Evolutionary conservation across 2,113 vertebrate species (phyloP), one percentile per base, ranked within the genome.

Genomic region (Maccullochella peelii): DNA sequence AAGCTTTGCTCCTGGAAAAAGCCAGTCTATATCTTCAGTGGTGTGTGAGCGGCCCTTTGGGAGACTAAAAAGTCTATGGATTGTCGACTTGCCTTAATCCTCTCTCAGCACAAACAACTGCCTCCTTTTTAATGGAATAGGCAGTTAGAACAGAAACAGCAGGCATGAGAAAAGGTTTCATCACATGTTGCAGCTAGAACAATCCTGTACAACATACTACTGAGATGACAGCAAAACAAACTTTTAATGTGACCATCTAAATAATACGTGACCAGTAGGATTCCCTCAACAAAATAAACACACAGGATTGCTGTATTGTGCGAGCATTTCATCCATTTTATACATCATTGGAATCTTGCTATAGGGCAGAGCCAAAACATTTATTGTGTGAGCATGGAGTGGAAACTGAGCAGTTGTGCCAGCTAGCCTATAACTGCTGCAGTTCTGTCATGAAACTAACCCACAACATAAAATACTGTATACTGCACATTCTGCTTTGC

Each of bases 81-180:
- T 91, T 93, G 92, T 91, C 94, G 92, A 93, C 91, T 93, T 85
- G 80, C 87, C 85, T 82, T 94, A 93, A 94, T 93, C 91, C 88
- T 91, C 79, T 91, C 77, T 80, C 81, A 77, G 81, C 85, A 91
- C 88, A 93, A 92, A 89, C 91, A 88, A 84, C 82, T 79, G 62
- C 73, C 66, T 88, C 30, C 77, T 77, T 90, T 80, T 86, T 83
- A 92, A 91, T 87, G 66, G 85, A 61, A 86, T 73, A 82, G 80
- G 73, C 73, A 70, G 85, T 88, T 80, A 72, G 80, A 88, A 82
- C 42, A 89, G 85, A 90, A 74, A 62, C 63, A 82, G 85, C 50
- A 67, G 82, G 73, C 76, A 84, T 47, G 65, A 78, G 77, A 52
- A 77, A 88, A 67, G 65, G 73, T 88, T 77, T 86, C 67, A 77